phyloP scores from a whole-genome alignment of 2,888 invertebrate species.

The Mystacides longicornis region DNA sequence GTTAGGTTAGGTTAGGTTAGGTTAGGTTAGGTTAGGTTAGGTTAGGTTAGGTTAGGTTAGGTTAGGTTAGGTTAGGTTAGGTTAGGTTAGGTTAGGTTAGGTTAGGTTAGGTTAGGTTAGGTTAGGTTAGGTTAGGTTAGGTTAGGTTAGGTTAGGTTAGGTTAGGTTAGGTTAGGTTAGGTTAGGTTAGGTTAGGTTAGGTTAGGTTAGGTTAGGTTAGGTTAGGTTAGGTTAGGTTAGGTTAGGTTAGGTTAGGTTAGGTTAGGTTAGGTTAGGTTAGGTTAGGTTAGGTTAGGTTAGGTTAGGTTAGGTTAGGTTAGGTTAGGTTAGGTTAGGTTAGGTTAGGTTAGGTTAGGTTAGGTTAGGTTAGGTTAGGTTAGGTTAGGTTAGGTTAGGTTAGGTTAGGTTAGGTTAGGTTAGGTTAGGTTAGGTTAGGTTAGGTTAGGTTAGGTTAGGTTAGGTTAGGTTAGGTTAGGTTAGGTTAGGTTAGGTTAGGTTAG shows the following conservation, averaged over 20 bases:
- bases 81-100: slow-evolving; percentile 2
- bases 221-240: slow-evolving; percentile 2
- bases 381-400: slow-evolving; percentile 2
- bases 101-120: slow-evolving; percentile 2
- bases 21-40: slow-evolving; percentile 2
- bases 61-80: slow-evolving; percentile 2
- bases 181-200: slow-evolving; percentile 5
- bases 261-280: slow-evolving; percentile 2
- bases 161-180: slow-evolving; percentile 8
- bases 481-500: slow-evolving; percentile 2
- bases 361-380: slow-evolving; percentile 2
- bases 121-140: slow-evolving; percentile 2
- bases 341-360: slow-evolving; percentile 2
- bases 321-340: slow-evolving; percentile 2
- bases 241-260: slow-evolving; percentile 2
- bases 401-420: slow-evolving; percentile 2
- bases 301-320: slow-evolving; percentile 2
- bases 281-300: slow-evolving; percentile 2
- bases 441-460: slow-evolving; percentile 2
- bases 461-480: slow-evolving; percentile 2
- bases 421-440: slow-evolving; percentile 2
- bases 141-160: slow-evolving; percentile 2
- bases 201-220: slow-evolving; percentile 2
- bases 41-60: slow-evolving; percentile 2
- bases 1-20: slow-evolving; percentile 2